Evolutionary conservation across 2,888 invertebrate species (phyloP).

Genomic region (Drosophila nigricruria): DNA sequence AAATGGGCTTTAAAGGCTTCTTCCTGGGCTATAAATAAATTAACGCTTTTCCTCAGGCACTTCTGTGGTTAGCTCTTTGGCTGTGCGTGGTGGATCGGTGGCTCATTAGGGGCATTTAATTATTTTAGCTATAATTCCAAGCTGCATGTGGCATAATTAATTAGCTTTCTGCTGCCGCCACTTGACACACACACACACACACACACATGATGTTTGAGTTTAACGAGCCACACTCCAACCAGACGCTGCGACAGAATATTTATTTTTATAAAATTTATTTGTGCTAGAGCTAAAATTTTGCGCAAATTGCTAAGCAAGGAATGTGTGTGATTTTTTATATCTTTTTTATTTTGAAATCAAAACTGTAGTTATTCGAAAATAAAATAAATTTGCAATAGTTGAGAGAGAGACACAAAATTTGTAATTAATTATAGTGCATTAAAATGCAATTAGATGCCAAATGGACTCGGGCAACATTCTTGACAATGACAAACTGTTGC

Average conservation of each 20-base stretch:
- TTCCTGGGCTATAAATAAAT: constrained; percentile 63
- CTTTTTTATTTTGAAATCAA: neutral
- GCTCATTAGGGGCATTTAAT: constrained; percentile 62
- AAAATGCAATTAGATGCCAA: constrained; percentile 40
- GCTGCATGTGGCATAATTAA: constrained; percentile 54
- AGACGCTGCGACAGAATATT: neutral
- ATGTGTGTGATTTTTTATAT: neutral
- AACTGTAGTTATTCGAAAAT: neutral
- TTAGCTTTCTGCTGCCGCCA: constrained; percentile 10
- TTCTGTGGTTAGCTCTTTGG: neutral
- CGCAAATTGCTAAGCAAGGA: constrained; percentile 6
- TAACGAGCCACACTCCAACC: neutral
- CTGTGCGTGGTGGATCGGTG: constrained; percentile 8
- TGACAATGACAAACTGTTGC: constrained; percentile 3
- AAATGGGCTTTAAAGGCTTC: constrained; percentile 22
- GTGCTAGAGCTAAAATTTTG: constrained; percentile 10
- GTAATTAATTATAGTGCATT: constrained; percentile 43
- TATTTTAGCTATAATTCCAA: constrained; percentile 42
- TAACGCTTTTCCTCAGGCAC: constrained; percentile 28
- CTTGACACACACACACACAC: neutral
- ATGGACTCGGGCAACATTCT: neutral
- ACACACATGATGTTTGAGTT: neutral
- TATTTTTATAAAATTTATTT: constrained; percentile 14
- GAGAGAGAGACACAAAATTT: neutral
- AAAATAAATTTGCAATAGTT: neutral